Base-by-base conservation (phyloP, 2,888 invertebrate genomes). In the Lumbricus terrestris region DNA sequence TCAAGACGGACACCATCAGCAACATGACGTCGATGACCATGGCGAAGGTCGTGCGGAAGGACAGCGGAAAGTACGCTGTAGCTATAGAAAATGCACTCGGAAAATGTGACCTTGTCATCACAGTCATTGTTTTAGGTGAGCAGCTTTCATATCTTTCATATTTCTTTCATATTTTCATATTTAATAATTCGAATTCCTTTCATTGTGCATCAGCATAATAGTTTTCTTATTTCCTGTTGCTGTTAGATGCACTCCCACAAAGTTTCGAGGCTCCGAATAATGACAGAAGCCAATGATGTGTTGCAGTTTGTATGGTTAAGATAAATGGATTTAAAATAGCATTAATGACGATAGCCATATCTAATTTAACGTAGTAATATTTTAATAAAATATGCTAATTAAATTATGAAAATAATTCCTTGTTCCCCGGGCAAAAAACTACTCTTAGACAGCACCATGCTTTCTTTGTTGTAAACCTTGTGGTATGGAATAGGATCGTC, bases 51-150 rank as follows among this genome's bases (percentile, higher is more conserved):
- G 82, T 90, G 42, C 90, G 91, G 18, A 38, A 42, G 16, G 92
- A 92, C 89, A 89, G 88, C 82, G 93, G 92, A 29, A 89, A 90
- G 37, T 93, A 91, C 91, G 91, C 89, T 29, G 91, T 92, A 40
- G 89, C 90, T 18, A 47, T 93, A 38, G 90, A 91, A 85, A 93
- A 93, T 90, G 92, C 91, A 34, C 37, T 91, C 88, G 93, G 92
- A 83, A 91, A 91, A 40, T 69, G 83, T 83, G 91, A 89, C 23
- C 89, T 91, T 89, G 93, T 92, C 47, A 90, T 92, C 83, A 91
- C 91, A 35, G 89, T 92, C 47, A 91, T 90, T 82, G 92, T 93
- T 29, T 90, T 92, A 97, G 96, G 95, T 97, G 29, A 85, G 54
- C 54, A 29, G 23, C 5, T 54, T 54, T 54, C 29, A 4, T 23